phyloP scores from a whole-genome alignment of 1,140 invertebrate species.

The Trachymyrmex septentrionalis region DNA sequence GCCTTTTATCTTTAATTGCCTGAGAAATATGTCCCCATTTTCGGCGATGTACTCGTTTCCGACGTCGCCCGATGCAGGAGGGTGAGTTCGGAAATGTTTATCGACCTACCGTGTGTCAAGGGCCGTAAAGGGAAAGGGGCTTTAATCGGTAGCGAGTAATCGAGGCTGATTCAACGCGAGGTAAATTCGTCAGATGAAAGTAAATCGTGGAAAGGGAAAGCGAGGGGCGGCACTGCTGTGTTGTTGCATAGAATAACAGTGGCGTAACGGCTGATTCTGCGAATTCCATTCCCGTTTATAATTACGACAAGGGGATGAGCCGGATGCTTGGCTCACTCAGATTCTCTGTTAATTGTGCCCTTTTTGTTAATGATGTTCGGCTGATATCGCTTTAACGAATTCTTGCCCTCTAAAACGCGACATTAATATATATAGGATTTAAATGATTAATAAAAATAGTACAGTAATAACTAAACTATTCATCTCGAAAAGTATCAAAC shows the following conservation, averaged over 20 bases:
- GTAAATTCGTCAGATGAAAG: slow-evolving; percentile 64
- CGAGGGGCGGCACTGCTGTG: slow-evolving; percentile 24
- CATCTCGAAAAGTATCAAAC: background rate
- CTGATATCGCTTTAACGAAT: background rate
- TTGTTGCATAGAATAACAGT: slow-evolving; percentile 31
- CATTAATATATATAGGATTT: background rate
- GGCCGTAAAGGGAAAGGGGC: background rate
- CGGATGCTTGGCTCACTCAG: background rate
- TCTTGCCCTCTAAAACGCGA: background rate
- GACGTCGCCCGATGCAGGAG: background rate
- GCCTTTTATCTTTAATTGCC: background rate
- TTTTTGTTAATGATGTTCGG: slow-evolving; percentile 48
- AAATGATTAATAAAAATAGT: background rate
- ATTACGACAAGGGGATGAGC: slow-evolving; percentile 25
- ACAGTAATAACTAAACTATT: background rate
- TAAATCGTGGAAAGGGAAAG: slow-evolving; percentile 64
- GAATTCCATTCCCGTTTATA: slow-evolving; percentile 55
- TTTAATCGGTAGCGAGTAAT: slow-evolving; percentile 66
- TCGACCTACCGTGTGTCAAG: slow-evolving; percentile 51
- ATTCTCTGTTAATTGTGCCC: slow-evolving; percentile 35
- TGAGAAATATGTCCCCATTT: background rate
- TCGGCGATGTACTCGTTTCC: background rate
- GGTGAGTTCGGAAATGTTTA: slow-evolving; percentile 54
- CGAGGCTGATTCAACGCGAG: slow-evolving; percentile 62
- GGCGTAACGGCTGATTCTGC: slow-evolving; percentile 50